Conservation (phyloP, 2,888 invertebrate species). For the Antheraea assamensis region DNA sequence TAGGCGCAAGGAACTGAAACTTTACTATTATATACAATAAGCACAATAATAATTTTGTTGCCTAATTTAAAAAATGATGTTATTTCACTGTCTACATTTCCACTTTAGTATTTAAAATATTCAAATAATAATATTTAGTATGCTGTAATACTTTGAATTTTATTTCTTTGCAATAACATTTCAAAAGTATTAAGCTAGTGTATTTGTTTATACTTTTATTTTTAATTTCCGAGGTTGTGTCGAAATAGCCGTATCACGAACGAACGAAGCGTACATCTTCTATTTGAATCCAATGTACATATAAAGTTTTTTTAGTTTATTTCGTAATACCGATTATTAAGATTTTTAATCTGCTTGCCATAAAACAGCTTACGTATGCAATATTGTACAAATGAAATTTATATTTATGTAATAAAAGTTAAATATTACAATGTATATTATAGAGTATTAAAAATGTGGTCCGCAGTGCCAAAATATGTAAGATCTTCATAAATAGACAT, state of each 20-base stretch:
- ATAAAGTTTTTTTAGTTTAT: background rate
- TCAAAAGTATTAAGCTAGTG: background rate
- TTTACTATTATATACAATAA: background rate
- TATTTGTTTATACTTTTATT: background rate
- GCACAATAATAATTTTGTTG: background rate
- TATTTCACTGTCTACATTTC: background rate
- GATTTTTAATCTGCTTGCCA: slow-evolving; percentile 43
- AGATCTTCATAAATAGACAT: slow-evolving; percentile 70
- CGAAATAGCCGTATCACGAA: background rate
- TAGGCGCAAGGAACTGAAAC: background rate
- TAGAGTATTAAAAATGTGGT: slow-evolving; percentile 62
- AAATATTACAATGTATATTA: slow-evolving; percentile 36
- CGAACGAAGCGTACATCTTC: background rate
- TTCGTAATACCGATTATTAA: background rate
- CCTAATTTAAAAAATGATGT: background rate
- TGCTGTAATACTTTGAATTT: background rate
- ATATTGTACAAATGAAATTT: slow-evolving; percentile 23
- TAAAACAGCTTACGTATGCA: slow-evolving; percentile 36
- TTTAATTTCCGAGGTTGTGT: background rate
- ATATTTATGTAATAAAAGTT: slow-evolving; percentile 23
- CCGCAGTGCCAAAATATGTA: slow-evolving; percentile 78
- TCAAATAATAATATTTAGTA: background rate
- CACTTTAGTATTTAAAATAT: background rate
- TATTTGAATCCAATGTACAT: background rate
- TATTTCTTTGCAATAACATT: background rate